These are phyloP conservation scores for Leptarthrus brevirostris DNA, from an alignment of 2,888 invertebrate species.

Conservation along the genomic window DNA sequence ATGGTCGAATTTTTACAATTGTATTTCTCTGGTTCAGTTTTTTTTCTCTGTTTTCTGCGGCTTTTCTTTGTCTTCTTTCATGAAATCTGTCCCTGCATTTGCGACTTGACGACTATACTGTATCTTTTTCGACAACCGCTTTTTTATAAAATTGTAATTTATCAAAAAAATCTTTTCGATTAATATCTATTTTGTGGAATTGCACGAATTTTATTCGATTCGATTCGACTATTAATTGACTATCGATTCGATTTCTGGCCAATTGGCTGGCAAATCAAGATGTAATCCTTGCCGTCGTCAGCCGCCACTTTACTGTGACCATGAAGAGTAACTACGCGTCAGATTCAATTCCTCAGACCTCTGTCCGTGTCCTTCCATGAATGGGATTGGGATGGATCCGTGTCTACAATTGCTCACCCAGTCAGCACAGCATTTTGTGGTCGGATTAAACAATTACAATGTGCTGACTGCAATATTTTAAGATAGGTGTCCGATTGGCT, in stretches of 20 bases:
- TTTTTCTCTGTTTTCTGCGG: slow-evolving; percentile 11
- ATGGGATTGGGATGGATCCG: neutral
- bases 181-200: too few species aligned
- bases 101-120: too few species aligned
- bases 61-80: slow-evolving; percentile 31
- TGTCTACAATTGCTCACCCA: too few species aligned
- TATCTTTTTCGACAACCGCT: too few species aligned
- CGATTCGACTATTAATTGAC: too few species aligned
- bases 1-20: slow-evolving; percentile 29
- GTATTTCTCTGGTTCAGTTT: slow-evolving; percentile 12
- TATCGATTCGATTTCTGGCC: neutral
- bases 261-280: neutral
- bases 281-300: neutral
- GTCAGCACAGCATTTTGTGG: too few species aligned
- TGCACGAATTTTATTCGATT: too few species aligned
- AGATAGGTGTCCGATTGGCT: too few species aligned
- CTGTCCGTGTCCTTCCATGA: slow-evolving; percentile 1
- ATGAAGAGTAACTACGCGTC: neutral
- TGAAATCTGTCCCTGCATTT: neutral
- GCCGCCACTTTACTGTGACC: neutral
- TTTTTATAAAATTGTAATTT: too few species aligned
- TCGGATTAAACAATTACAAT: too few species aligned
- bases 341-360: neutral
- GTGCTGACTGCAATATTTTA: too few species aligned
- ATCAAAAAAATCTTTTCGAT: too few species aligned